Evolutionary conservation across 2,888 invertebrate genomes (phyloP), one percentile per base, ranked within the genome.

Genomic region (Eristalis arbustorum): DNA sequence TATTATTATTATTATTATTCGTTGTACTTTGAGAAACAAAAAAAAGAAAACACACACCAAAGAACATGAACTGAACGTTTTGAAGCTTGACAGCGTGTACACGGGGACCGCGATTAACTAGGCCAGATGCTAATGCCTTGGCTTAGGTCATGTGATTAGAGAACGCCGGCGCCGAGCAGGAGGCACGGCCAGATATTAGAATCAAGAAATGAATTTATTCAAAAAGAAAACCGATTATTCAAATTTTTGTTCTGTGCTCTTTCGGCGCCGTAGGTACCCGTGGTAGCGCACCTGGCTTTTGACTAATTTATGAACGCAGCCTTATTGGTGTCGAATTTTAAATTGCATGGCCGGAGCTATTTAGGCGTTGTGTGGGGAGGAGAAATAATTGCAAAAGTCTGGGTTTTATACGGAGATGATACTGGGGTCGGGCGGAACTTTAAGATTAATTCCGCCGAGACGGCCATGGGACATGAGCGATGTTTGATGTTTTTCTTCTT

Each of bases 11-110:
- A 63, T 59, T 72, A 49, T 49, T 49, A 8, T 28, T 40, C 23
- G 49, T 76, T 66, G 81, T 76, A 64, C 59, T 81, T 73, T 59
- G n/a, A n/a, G n/a, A n/a, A n/a, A n/a, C n/a, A n/a, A n/a, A n/a
- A n/a, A n/a, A n/a, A n/a, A n/a, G 5, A 34, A 42, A 22, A 49
- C 28, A 34, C 22, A 59, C 74, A 74, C 59, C 59, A 59, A 4
- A 59, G 25, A 59, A 59, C 59, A 67, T 14, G 37, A 71, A 40
- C 5, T 25, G n/a, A 28, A 31, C 18, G 68, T 10, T 49, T 56
- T 28, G 40, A 11, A 14, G n/a, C n/a, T 14, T 14, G 42, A 42
- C 14, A 3, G 28, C 59, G 67, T 11, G 25, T 23, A 25, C 62
- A 18, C 34, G 6, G 11, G 3, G 13, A 49, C 6, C 8, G 22